Evolutionary conservation across 2,797 vertebrate species (phyloP).

Genomic region (Esox masquinongy): DNA sequence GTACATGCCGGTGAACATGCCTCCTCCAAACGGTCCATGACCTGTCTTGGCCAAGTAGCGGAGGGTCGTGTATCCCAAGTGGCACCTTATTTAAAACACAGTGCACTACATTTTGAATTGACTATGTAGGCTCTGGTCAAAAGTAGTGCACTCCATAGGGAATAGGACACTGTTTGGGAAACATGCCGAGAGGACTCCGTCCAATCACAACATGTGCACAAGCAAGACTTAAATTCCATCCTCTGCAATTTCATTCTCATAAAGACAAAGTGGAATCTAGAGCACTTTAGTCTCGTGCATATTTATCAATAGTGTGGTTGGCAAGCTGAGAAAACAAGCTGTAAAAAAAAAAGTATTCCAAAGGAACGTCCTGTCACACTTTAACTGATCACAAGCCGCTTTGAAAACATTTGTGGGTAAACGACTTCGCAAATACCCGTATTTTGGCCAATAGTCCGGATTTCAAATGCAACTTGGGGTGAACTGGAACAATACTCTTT

Average conservation of each 20-base stretch:
- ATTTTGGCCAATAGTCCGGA: constrained; percentile 35
- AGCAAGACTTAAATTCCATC: constrained; percentile 31
- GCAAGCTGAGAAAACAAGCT: constrained; percentile 13
- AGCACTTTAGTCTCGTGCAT: constrained; percentile 21
- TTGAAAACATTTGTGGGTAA: constrained; percentile 23
- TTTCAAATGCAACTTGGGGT: constrained; percentile 30
- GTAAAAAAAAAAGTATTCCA: neutral
- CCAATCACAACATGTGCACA: constrained; percentile 41
- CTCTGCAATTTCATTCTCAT: constrained; percentile 40
- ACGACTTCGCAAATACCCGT: constrained; percentile 39
- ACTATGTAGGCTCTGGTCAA: too few relatives aligned
- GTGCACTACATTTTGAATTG: neutral
- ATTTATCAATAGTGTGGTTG: constrained; percentile 34
- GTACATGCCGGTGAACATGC: constrained; percentile 27
- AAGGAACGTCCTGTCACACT: constrained; percentile 18
- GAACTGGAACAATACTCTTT: constrained; percentile 21
- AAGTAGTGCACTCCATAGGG: neutral
- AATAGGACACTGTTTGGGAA: neutral
- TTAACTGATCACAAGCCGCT: constrained; percentile 23
- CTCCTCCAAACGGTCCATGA: constrained; percentile 27
- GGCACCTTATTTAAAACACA: neutral
- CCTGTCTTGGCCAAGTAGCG: constrained; percentile 20
- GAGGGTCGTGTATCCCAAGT: neutral
- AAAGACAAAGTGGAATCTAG: constrained; percentile 34
- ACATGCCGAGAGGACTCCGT: constrained; percentile 5